Base-by-base conservation (phyloP, 2,888 invertebrate species). In the Tachina grossa region DNA sequence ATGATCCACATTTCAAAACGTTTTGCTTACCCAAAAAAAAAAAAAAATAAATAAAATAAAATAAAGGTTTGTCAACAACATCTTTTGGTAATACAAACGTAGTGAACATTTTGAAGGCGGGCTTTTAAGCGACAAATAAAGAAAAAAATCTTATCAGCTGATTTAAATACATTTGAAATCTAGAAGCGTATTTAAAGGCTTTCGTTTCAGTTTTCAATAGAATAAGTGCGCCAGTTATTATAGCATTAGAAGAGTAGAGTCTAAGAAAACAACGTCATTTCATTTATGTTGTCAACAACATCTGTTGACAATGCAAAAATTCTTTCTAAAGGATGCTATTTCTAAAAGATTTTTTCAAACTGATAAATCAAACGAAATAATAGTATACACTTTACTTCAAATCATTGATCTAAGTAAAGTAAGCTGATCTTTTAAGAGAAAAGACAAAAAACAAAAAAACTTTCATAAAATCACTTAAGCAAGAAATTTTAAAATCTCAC, bases 131-230 rank as follows among this genome's bases (percentile, higher is more conserved):
- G n/a, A 49, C 11, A 47, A 65, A n/a, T 14, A 16, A 53, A 14
- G n/a, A 47, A 65, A 22, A 85, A 85, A 69, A 59, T 85, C 83
- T 85, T 85, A 85, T 85, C 85, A 83, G 71, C 76, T 76, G 66
- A 85, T 85, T 83, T 85, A 76, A 75, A 84, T 71, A 84, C 71
- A 85, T 76, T 85, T 75, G 79, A 85, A 85, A 85, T 85, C 85
- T 85, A 85, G 85, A 85, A 82, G 82, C 66, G 65, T 83, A 71
- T 65, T 71, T 71, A 63, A 75, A 83, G 75, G 66, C 76, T 85
- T 83, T 76, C 59, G 79, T 85, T 74, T 84, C 83, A 69, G 69
- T 76, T 85, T 76, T 85, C 83, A 83, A 83, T 66, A 72, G 83
- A 85, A 85, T 83, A 85, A 83, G 85, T 85, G 83, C 85, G 85